Evolutionary conservation across 2,888 invertebrate species (phyloP).

Genomic region (Branchipolynoe longqiensis): DNA sequence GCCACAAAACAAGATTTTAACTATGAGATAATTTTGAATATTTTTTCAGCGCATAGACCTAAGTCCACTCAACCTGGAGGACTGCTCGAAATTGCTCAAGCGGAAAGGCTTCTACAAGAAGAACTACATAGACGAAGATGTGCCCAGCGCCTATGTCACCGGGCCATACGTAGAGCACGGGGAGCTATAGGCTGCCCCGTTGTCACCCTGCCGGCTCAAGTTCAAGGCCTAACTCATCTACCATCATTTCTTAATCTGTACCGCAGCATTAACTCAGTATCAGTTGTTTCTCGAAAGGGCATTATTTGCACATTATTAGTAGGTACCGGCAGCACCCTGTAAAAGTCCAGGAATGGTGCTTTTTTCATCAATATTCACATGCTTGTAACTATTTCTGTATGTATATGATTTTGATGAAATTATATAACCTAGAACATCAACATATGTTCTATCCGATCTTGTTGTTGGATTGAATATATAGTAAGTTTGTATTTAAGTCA

Average conservation of each 20-base stretch:
- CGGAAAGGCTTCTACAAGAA: conserved; percentile 75
- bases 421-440: too few relatives aligned
- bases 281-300: not conserved
- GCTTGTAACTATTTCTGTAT: too few relatives aligned
- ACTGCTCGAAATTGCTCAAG: conserved; percentile 86
- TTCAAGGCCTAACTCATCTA: not conserved
- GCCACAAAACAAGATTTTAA: too few relatives aligned
- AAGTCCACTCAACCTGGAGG: conserved; percentile 84
- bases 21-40: too few relatives aligned
- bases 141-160: conserved; percentile 67
- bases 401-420: too few relatives aligned
- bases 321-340: too few relatives aligned
- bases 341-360: too few relatives aligned
- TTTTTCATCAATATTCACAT: too few relatives aligned
- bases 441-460: too few relatives aligned
- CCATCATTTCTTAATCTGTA: not conserved
- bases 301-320: too few relatives aligned
- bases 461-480: too few relatives aligned
- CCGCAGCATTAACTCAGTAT: not conserved
- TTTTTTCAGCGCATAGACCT: conserved; percentile 84
- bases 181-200: not conserved
- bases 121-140: conserved; percentile 64
- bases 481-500: too few relatives aligned
- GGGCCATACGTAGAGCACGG: conserved; percentile 66
- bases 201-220: not conserved